Conservation (phyloP, 2,113 vertebrate genomes). For the Pithys albifrons region DNA sequence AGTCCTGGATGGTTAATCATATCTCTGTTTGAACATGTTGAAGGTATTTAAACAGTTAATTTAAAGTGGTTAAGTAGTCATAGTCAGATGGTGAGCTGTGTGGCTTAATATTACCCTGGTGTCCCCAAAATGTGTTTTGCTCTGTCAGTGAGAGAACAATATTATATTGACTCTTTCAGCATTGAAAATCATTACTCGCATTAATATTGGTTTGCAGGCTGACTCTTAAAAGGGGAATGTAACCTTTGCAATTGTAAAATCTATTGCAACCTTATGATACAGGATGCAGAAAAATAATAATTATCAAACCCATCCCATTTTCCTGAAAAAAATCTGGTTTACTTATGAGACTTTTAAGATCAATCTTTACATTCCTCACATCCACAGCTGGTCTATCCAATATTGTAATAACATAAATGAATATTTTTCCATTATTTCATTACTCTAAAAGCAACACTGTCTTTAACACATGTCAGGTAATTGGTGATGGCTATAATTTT, state of each 20-base stretch:
- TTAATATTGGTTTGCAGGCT: background rate
- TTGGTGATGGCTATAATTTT: background rate
- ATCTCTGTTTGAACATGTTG: background rate
- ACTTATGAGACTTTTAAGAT: background rate
- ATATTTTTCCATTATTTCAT: background rate
- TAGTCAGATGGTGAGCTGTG: background rate
- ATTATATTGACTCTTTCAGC: background rate
- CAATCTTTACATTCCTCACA: background rate
- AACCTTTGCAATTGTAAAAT: background rate
- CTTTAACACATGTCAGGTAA: background rate
- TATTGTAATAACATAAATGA: background rate
- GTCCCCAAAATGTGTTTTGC: background rate
- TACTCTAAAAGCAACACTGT: background rate
- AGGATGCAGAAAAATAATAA: background rate
- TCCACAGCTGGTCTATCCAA: background rate
- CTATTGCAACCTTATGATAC: background rate
- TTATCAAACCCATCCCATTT: background rate
- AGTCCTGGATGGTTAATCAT: background rate
- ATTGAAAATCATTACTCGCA: background rate
- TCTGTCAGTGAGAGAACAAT: background rate
- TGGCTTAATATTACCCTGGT: background rate
- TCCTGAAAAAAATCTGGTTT: background rate
- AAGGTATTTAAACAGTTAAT: background rate
- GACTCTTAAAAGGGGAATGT: background rate
- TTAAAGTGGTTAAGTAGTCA: background rate